Conservation (phyloP, 2,888 invertebrate species). For the Tholera decimalis region DNA sequence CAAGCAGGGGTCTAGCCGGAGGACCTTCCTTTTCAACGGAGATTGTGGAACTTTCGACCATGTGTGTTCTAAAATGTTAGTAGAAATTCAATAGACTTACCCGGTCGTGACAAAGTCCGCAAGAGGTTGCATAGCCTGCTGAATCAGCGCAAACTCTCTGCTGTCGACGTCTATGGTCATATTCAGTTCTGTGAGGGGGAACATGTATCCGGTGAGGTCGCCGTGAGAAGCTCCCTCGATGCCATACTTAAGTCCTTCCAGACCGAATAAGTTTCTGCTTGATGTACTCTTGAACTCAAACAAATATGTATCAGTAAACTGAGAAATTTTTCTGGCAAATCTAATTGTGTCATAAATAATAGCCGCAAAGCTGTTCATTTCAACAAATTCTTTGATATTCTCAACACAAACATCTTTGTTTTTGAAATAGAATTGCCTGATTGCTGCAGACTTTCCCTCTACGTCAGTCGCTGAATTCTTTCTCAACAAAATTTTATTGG, state of each 20-base stretch:
- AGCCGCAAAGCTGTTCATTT: not conserved
- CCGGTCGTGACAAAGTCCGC: conserved; percentile 80
- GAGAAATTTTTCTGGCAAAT: conserved; percentile 45
- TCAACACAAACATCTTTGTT: conserved; percentile 15
- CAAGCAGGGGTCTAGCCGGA: too few species aligned
- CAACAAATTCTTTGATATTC: conserved; percentile 27
- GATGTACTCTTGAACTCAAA: conserved; percentile 72
- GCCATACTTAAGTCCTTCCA: conserved; percentile 63
- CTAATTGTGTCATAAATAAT: not conserved
- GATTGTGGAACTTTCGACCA: not conserved
- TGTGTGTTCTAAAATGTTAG: not conserved
- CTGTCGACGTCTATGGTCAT: conserved; percentile 66
- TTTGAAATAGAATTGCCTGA: conserved; percentile 25
- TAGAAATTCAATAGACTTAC: conserved; percentile 61
- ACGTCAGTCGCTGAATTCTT: not conserved
- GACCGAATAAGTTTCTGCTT: conserved; percentile 69
- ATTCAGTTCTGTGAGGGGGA: conserved; percentile 65
- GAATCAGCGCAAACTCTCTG: conserved; percentile 59
- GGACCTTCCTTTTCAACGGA: too few species aligned
- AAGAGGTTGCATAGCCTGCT: conserved; percentile 43
- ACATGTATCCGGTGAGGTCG: conserved; percentile 74
- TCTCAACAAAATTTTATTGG: conserved; percentile 18
- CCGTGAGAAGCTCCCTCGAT: conserved; percentile 71
- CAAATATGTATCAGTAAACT: conserved; percentile 60
- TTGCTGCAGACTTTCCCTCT: not conserved